Percentiles rank a stretch among this genome's conserved stretches.
Evolutionary conservation across 2,888 invertebrate genomes (phyloP).

Genomic region (Metellina segmentata): DNA sequence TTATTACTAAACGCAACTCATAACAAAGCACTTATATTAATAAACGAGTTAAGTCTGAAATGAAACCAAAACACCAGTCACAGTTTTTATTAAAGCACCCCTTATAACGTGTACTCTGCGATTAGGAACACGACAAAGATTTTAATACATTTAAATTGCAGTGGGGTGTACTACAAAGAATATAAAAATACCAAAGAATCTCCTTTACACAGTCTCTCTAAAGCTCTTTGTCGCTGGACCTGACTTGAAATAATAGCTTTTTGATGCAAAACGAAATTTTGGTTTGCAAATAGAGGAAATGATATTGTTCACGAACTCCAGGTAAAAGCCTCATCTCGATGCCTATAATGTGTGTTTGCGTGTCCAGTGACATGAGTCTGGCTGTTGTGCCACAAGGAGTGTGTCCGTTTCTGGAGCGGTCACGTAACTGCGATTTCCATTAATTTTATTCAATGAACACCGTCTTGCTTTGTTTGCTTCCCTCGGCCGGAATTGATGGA

Average conservation of each 20-base stretch:
- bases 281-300: slow-evolving; percentile 59
- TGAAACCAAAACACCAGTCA: neutral
- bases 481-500: slow-evolving; percentile 27
- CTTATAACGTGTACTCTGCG: neutral
- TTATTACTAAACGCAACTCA: neutral
- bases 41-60: neutral
- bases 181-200: neutral
- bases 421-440: slow-evolving; percentile 52
- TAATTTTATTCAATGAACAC: slow-evolving; percentile 60
- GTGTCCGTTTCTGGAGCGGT: slow-evolving; percentile 39
- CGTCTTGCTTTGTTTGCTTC: slow-evolving; percentile 32
- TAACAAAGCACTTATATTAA: neutral
- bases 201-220: neutral
- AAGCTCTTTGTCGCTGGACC: neutral
- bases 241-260: slow-evolving; percentile 31
- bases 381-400: slow-evolving; percentile 13
- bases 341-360: slow-evolving; percentile 5
- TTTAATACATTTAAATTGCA: neutral
- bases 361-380: slow-evolving; percentile 36
- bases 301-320: slow-evolving; percentile 47
- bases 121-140: neutral
- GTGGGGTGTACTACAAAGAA: neutral
- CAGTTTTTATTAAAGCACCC: neutral
- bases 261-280: slow-evolving; percentile 35
- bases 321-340: neutral